phyloP scores from a whole-genome alignment of 2,888 invertebrate species.

The Tipula lateralis region DNA sequence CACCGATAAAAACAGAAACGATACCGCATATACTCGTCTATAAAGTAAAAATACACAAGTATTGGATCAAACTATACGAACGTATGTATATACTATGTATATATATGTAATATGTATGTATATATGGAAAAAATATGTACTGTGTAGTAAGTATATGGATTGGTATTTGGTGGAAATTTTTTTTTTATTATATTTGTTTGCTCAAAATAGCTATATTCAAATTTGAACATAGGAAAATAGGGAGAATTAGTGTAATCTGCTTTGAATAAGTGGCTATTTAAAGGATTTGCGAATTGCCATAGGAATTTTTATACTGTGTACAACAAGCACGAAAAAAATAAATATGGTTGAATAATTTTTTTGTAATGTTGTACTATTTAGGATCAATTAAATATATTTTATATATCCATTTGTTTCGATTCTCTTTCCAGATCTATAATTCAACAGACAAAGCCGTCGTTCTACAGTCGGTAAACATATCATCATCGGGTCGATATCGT shows the following conservation, averaged over 20 bases:
- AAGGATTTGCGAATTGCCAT: conserved; percentile 9
- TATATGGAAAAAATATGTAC: neutral
- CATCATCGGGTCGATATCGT: conserved; percentile 60
- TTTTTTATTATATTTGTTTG: neutral
- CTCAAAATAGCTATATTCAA: neutral
- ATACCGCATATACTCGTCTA: neutral
- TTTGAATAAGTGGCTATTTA: conserved; percentile 2
- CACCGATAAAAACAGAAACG: neutral
- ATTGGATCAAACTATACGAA: neutral
- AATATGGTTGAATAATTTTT: neutral
- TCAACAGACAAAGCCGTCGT: conserved; percentile 63
- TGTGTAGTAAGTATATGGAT: neutral
- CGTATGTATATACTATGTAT: too few relatives aligned
- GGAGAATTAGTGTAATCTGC: neutral
- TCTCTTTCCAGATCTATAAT: conserved; percentile 57
- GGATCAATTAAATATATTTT: neutral
- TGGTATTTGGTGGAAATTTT: neutral
- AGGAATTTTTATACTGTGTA: neutral
- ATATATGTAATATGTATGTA: too few relatives aligned
- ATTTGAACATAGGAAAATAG: conserved; percentile 4
- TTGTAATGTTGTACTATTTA: neutral
- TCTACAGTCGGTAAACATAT: conserved; percentile 59
- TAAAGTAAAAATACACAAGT: neutral
- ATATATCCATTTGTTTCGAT: neutral
- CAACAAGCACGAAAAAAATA: neutral